Base-by-base conservation (phyloP, 2,888 invertebrate species). In the Eristalis intricaria region DNA sequence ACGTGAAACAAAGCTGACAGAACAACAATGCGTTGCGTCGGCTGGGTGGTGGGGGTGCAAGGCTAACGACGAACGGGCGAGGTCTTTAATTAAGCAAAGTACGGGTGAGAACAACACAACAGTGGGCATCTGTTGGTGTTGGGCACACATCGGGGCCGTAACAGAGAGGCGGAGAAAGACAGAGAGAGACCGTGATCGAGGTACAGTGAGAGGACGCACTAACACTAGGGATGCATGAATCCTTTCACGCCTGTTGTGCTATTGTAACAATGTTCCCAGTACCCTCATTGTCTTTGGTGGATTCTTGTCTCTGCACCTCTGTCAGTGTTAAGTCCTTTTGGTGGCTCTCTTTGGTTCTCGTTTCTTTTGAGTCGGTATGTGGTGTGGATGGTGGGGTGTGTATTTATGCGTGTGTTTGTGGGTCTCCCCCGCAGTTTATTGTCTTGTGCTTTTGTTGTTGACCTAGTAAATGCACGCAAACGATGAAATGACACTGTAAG, bases 81-180 rank as follows among this genome's bases (percentile, higher is more conserved):
- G 76, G 79, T 64, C 84, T 87, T 87, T 87, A 87, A 87, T 87
- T 87, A 87, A 87, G 84, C 87, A 80, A 87, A 87, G 84, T 87
- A 84, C 77, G 84, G 70, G 83, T 66, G 61, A 79, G 56, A 61
- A 86, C 69, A 85, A 81, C 68, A 50, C n/a, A 73, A 77, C 38
- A 69, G 68, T 38, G 64, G 73, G 64, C 74, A 74, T 73, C 50
- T 50, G n/a, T 19, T 19, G 19, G n/a, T 50, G 50, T n/a, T 50
- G 50, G 15, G 43, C 43, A 43, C 43, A 50, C 19, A 50, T 7
- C 43, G 43, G 15, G 15, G 15, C 43, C 43, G n/a, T 50, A 15
- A 8, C 22, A 10, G 26, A 38, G 1, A 19, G 15, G 35, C 23
- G 38, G n/a, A 65, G 29, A 22, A 8, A 38, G 40, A 26, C 8